A percentile compares a stretch with the other conserved stretches of the same genome.
These are phyloP conservation scores for Coecobrya sp. DNA, from an alignment of 2,888 invertebrate species.

Conservation along the genomic window DNA sequence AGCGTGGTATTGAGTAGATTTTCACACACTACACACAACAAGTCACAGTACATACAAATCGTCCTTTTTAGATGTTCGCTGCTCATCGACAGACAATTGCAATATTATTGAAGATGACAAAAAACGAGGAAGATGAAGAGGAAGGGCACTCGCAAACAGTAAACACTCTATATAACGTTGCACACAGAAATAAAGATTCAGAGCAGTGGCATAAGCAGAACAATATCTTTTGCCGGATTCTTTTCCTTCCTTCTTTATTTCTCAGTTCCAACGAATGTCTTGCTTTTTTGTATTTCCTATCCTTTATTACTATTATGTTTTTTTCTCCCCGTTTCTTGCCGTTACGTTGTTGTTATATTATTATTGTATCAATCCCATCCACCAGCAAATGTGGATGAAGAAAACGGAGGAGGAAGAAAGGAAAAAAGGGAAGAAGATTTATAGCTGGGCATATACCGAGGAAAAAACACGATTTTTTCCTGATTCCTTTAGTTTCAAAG, in stretches of 20 bases:
- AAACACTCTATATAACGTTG: background rate
- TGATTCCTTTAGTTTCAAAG: constrained; percentile 31
- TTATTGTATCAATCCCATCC: constrained; percentile 35
- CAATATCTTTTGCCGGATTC: constrained; percentile 36
- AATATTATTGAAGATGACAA: constrained; percentile 28
- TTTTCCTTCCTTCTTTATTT: background rate
- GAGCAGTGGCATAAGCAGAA: background rate
- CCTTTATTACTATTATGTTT: constrained; percentile 37
- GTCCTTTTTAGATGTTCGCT: background rate
- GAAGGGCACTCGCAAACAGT: constrained; percentile 21
- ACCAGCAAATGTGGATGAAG: background rate
- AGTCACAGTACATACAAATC: constrained; percentile 37
- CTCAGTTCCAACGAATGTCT: constrained; percentile 12
- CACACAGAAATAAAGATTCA: background rate
- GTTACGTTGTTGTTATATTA: constrained; percentile 8
- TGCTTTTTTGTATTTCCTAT: constrained; percentile 28
- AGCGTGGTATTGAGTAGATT: background rate
- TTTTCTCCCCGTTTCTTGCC: constrained; percentile 7
- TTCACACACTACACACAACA: constrained; percentile 18
- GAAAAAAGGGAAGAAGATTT: constrained; percentile 24
- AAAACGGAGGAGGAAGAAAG: background rate
- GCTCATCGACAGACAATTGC: constrained; percentile 40
- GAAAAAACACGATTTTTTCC: constrained; percentile 6
- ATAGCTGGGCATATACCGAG: constrained; percentile 37
- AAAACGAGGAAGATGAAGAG: constrained; percentile 16